Base-by-base conservation (phyloP, 2,113 vertebrate genomes). In the Zingel zingel region DNA sequence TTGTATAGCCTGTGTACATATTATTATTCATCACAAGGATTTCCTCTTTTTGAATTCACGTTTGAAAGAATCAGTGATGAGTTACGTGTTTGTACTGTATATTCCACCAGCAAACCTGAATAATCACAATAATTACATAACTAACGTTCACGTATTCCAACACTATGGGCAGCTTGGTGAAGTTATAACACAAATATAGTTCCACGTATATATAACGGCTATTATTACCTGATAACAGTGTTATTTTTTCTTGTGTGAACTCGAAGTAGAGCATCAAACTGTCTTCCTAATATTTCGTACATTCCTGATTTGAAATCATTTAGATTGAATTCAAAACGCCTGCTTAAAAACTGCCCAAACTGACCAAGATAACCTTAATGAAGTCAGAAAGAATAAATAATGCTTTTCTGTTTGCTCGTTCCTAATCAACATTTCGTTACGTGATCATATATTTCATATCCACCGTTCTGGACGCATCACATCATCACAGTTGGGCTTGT, bases 21-120 rank as follows among this genome's bases (percentile, higher is more conserved):
- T 33, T 58, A 82, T 79, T 65, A 65, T 89, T 83, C 85, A 81
- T 90, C 84, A 74, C 83, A 51, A 54, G 30, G 27, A 43, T 10
- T 81, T 75, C 27, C 27, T 27, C 27, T 27, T 27, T 27, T 27
- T 27, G 2, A 27, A 27, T 27, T 2, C 27, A 27, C 27, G 27
- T 27, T 27, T 27, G 27, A 27, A 27, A 27, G 27, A 27, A 2
- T 27, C 5, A 50, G 30, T 25, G 63, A 67, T 61, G 25, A 33
- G 16, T 70, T 62, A 0, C 56, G 47, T 63, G 12, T 64, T 53
- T 61, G 21, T 59, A 3, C 53, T 86, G 75, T 86, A 79, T 15
- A 51, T 79, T 76, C 63, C 47, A 69, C 57, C 69, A 23, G 51
- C 23, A 18, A 15, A 45, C 53, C 59, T 59, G 47, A 69, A 48